These are phyloP conservation scores for Leucophenga maculata DNA, from an alignment of 2,888 invertebrate genomes.

Conservation along the genomic window DNA sequence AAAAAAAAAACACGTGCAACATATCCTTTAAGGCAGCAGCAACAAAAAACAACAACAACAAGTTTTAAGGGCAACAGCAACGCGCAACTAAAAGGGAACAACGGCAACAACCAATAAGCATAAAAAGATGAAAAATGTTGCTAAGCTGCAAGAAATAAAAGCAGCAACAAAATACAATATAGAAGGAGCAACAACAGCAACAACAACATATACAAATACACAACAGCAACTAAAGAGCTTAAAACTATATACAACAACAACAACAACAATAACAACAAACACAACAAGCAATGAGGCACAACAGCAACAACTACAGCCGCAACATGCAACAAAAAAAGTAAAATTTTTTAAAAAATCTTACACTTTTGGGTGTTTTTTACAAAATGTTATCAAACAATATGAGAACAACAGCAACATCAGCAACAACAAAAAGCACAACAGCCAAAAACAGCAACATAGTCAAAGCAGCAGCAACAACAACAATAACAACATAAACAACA, in stretches of 20 bases:
- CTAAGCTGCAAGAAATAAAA: neutral
- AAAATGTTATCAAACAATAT: neutral
- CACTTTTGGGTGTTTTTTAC: no score
- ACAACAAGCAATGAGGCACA: conserved; percentile 17
- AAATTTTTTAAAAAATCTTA: neutral
- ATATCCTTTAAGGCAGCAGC: conserved; percentile 8
- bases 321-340: conserved; percentile 24
- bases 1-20: conserved; percentile 1
- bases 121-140: conserved; percentile 21
- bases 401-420: conserved; percentile 24
- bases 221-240: conserved; percentile 61
- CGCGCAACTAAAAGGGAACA: neutral
- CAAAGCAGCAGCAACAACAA: conserved; percentile 32
- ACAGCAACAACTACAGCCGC: conserved; percentile 27
- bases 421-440: conserved; percentile 26
- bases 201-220: conserved; percentile 41
- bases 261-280: conserved; percentile 24
- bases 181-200: conserved; percentile 34
- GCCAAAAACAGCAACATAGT: conserved; percentile 36
- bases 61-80: conserved; percentile 29
- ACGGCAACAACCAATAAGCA: conserved; percentile 40
- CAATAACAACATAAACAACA: conserved; percentile 2
- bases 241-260: conserved; percentile 51
- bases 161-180: conserved; percentile 27
- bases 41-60: conserved; percentile 44